phyloP scores from a whole-genome alignment of 2,113 vertebrate genomes.

The Corydoras sp. region DNA sequence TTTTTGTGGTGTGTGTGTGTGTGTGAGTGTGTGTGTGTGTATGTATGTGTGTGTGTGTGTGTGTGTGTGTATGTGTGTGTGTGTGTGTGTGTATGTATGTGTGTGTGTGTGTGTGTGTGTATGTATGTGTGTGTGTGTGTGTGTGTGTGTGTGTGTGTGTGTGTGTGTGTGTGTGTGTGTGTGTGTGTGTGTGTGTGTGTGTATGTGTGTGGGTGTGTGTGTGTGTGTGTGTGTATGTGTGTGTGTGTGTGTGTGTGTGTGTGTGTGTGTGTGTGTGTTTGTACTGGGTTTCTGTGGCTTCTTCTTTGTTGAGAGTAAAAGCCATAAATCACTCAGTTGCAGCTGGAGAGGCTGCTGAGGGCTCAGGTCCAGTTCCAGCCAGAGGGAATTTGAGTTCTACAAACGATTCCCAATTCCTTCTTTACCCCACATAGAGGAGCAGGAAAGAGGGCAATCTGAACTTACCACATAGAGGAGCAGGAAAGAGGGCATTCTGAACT shows the following conservation, averaged over 20 bases:
- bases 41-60: background rate
- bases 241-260: no score
- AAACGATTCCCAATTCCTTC: conserved; percentile 54
- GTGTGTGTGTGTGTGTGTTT: no score
- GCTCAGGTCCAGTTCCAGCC: conserved; percentile 55
- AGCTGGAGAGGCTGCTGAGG: conserved; percentile 55
- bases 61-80: conserved; percentile 1
- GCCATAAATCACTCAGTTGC: conserved; percentile 62
- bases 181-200: no score
- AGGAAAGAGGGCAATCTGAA: conserved; percentile 60
- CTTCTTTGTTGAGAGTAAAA: conserved; percentile 58
- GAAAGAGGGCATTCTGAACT: conserved; percentile 60
- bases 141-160: no score
- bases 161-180: no score
- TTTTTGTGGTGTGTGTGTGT: no score
- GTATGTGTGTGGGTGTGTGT: no score
- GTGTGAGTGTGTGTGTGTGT: background rate
- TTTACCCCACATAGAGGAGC: conserved; percentile 37
- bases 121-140: conserved; percentile 39
- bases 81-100: no score
- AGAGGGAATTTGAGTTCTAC: conserved; percentile 55
- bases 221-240: no score
- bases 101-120: conserved; percentile 42
- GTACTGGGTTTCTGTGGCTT: conserved; percentile 59
- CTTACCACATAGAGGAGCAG: no score